Evolutionary conservation across 2,113 vertebrate genomes (phyloP).

Genomic region (Uria aalge): DNA sequence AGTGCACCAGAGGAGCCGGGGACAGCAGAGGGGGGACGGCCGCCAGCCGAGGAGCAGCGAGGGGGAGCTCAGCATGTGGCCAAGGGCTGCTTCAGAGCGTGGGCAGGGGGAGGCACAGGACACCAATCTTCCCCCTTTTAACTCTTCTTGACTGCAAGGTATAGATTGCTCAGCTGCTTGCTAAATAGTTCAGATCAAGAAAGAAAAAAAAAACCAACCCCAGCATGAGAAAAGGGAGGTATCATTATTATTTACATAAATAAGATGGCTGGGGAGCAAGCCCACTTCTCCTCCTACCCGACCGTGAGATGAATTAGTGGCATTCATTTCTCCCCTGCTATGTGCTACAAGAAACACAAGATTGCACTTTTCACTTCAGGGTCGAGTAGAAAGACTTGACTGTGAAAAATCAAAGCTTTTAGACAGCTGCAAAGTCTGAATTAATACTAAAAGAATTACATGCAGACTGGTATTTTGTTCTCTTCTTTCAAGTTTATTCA

Average conservation of each 20-base stretch:
- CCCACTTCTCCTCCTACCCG: background rate
- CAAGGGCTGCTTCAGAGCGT: background rate
- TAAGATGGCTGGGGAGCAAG: background rate
- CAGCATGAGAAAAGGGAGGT: background rate
- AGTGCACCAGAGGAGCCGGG: too few species aligned
- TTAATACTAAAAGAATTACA: constrained; percentile 13
- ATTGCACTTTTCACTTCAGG: constrained; percentile 2
- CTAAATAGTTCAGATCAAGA: background rate
- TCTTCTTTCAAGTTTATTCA: constrained; percentile 32
- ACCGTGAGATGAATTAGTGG: background rate
- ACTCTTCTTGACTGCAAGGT: background rate
- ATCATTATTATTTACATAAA: background rate
- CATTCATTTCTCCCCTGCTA: background rate
- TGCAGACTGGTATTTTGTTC: background rate
- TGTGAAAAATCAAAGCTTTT: constrained; percentile 43
- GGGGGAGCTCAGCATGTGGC: background rate
- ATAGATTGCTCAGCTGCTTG: background rate
- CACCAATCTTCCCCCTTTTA: background rate
- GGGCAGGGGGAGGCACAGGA: background rate
- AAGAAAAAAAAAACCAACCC: background rate
- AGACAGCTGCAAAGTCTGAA: background rate
- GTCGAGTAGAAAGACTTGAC: background rate
- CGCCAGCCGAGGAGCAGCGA: accelerated
- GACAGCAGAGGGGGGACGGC: accelerated
- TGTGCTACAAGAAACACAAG: background rate